Conservation (phyloP, 1,140 invertebrate species). For the Polypedilum vanderplanki region DNA sequence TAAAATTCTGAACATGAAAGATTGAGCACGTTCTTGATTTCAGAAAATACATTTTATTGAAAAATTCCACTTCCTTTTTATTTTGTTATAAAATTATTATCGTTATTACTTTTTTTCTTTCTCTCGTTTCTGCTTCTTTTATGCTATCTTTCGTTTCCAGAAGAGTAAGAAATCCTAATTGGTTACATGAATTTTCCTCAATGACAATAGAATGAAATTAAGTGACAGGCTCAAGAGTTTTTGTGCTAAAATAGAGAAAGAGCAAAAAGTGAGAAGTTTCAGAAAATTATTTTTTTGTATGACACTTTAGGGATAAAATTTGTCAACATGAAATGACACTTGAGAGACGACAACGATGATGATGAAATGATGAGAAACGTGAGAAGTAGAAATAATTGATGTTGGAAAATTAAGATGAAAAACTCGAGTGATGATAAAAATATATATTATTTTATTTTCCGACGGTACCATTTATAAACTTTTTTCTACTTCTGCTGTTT, state of each 20-base stretch:
- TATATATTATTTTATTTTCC: neutral
- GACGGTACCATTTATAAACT: neutral
- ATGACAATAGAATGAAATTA: neutral
- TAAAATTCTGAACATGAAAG: neutral
- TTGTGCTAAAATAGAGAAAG: neutral
- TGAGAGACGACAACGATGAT: neutral
- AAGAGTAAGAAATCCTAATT: neutral
- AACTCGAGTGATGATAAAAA: too few species aligned
- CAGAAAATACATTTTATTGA: neutral
- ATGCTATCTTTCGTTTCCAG: neutral
- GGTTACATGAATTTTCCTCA: neutral
- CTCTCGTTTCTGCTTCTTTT: too few species aligned
- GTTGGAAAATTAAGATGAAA: neutral
- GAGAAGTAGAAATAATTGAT: neutral
- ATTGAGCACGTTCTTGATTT: constrained; percentile 4
- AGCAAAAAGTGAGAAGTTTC: neutral
- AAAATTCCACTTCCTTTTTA: too few species aligned
- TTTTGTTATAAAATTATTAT: too few species aligned
- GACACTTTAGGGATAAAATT: neutral
- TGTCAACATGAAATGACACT: constrained; percentile 17
- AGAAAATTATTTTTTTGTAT: neutral
- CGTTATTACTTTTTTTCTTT: too few species aligned
- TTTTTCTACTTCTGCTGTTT: neutral
- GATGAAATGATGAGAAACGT: neutral
- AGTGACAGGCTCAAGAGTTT: constrained; percentile 16